Percentiles rank a stretch among this genome's conserved stretches.
Conservation (phyloP, 2,888 invertebrate species). For the Leucophora obtusa region DNA sequence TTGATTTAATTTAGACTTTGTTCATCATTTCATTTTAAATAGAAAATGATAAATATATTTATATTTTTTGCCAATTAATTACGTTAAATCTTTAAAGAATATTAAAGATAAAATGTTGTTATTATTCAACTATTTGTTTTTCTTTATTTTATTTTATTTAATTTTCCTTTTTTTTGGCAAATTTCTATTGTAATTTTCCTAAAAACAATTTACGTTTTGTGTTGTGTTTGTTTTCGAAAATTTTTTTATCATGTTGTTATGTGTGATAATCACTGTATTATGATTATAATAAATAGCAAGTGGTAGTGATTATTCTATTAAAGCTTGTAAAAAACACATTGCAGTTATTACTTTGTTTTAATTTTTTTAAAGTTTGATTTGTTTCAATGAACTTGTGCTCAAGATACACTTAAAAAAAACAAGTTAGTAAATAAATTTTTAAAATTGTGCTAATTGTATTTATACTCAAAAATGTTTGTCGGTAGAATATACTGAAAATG, state of each 20-base stretch:
- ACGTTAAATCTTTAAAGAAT: constrained; percentile 17
- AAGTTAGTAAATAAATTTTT: too few relatives aligned
- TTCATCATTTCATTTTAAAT: constrained; percentile 28
- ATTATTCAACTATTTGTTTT: constrained; percentile 14
- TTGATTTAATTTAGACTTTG: constrained; percentile 53
- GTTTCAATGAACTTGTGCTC: background rate
- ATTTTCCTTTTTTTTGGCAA: constrained; percentile 30
- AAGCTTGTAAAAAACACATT: background rate
- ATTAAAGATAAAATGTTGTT: constrained; percentile 15
- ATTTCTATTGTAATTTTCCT: background rate
- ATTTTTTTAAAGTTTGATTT: background rate
- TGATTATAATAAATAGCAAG: background rate
- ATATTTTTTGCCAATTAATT: constrained; percentile 34
- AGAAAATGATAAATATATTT: constrained; percentile 19
- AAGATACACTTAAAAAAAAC: background rate
- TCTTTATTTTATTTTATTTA: constrained; percentile 7
- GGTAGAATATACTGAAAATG: too few relatives aligned
- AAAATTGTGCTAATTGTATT: too few relatives aligned
- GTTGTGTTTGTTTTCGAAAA: constrained; percentile 5
- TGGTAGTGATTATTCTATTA: constrained; percentile 30
- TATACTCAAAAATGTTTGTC: too few relatives aligned
- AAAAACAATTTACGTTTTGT: background rate
- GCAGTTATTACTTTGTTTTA: background rate
- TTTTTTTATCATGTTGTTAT: background rate
- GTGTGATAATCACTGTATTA: constrained; percentile 44